A percentile compares a stretch with the other conserved stretches of the same genome.
These are phyloP conservation scores for Anagyrus pseudococci DNA, from an alignment of 2,888 invertebrate species.

Conservation along the genomic window DNA sequence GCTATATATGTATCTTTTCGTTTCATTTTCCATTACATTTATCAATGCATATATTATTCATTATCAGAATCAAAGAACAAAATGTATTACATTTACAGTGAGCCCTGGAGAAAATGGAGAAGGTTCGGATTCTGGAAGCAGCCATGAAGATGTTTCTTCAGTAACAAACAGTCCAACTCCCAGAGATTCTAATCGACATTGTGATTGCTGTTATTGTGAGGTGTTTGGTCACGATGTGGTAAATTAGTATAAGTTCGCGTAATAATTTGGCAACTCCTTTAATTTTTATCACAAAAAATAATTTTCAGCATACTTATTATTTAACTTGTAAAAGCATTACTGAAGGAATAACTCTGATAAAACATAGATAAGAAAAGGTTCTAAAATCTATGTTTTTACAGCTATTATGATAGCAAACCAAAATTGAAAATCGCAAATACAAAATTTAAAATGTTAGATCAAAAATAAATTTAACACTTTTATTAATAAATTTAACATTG, in stretches of 20 bases:
- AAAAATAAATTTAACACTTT: conserved; percentile 1
- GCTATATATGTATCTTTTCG: conserved; percentile 24
- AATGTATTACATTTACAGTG: conserved; percentile 45
- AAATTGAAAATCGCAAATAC: too few species aligned
- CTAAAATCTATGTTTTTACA: too few species aligned
- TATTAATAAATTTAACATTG: background rate
- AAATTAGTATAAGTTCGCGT: conserved; percentile 41
- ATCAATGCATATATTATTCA: background rate
- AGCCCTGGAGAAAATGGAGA: conserved; percentile 55
- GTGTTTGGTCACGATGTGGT: conserved; percentile 79
- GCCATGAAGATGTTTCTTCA: conserved; percentile 58
- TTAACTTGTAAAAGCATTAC: too few species aligned
- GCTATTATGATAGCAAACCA: too few species aligned
- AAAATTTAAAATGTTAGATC: too few species aligned
- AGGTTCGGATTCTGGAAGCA: conserved; percentile 58
- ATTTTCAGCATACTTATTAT: too few species aligned
- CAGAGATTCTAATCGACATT: conserved; percentile 60
- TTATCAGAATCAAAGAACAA: background rate
- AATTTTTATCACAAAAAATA: background rate
- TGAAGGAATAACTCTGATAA: too few species aligned
- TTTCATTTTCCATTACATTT: conserved; percentile 10
- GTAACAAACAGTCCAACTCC: conserved; percentile 56
- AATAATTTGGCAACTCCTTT: conserved; percentile 8
- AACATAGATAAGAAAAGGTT: too few species aligned
- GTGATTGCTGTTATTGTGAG: conserved; percentile 82